Evolutionary conservation across 2,797 vertebrate genomes (phyloP), one percentile per base, ranked within the genome.

Genomic region (Microtus obscurus): DNA sequence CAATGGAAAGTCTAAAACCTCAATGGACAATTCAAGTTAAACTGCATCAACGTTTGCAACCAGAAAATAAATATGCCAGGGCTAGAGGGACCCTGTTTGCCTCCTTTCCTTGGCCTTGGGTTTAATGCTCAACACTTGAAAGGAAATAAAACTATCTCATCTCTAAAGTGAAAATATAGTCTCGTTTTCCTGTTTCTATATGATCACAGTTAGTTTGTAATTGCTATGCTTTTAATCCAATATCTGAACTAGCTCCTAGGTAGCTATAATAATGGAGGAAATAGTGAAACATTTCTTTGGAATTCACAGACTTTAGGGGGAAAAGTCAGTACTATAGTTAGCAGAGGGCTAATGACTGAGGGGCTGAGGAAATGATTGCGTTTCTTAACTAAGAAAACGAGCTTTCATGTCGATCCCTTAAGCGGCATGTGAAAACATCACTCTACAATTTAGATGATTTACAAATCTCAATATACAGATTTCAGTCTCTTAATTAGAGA

Each of bases 401-500:
- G 93, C 86, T 98, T 97, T 97, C 97, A 96, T 51, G 6, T 81
- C 92, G 97, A 90, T 79, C 92, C 93, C 83, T 98, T 94, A 88
- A 97, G 95, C 69, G 14, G 85, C 83, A 87, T 95, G 95, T 97
- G 96, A 89, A 96, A 97, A 94, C 59, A 97, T 73, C 90, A 96
- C 89, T 97, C 95, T 25, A 16, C 93, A 96, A 91, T 95, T 97
- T 96, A 96, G 92, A 94, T 85, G 86, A 98, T 91, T 97, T 97
- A 96, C 89, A 97, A 98, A 97, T 93, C 87, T 96, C 90, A 56
- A 97, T 0, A 5, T 78, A 95, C 17, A 56, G 90, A 97, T 90
- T 97, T 97, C 87, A 92, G 73, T 87, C 88, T 97, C 95, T 96
- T 96, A 97, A 97, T 97, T 96, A 98, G 87, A 98, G 93, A 95